phyloP scores from a whole-genome alignment of 2,888 invertebrate species.

The Tiliacea aurago region DNA sequence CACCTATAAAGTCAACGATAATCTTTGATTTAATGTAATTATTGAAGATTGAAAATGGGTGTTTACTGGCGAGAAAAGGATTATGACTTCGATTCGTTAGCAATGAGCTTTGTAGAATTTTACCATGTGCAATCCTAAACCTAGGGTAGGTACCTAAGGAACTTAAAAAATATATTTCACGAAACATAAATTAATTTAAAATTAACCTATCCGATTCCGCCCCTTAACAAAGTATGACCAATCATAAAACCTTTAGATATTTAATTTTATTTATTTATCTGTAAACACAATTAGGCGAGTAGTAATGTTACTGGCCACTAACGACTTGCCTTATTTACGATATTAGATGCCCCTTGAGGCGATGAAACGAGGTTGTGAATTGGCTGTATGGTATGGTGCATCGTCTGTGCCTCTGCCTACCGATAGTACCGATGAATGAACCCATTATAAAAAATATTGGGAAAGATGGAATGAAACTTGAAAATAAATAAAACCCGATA shows the following conservation, averaged over 20 bases:
- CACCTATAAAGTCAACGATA: not conserved
- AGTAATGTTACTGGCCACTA: slow-evolving; percentile 60
- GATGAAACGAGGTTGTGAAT: slow-evolving; percentile 44
- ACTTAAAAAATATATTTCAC: not conserved
- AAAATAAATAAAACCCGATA: not conserved
- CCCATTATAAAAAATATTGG: slow-evolving; percentile 31
- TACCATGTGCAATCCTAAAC: not conserved
- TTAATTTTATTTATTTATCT: slow-evolving; percentile 61
- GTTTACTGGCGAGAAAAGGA: too few relatives aligned
- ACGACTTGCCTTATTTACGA: slow-evolving; percentile 63
- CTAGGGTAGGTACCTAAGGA: too few relatives aligned
- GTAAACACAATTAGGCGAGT: slow-evolving; percentile 59
- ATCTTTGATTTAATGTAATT: not conserved
- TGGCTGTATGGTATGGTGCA: slow-evolving; percentile 35
- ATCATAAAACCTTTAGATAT: slow-evolving; percentile 52
- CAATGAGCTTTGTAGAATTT: not conserved
- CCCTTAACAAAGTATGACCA: slow-evolving; percentile 50
- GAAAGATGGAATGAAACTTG: not conserved
- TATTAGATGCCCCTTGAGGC: slow-evolving; percentile 58
- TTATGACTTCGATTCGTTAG: too few relatives aligned
- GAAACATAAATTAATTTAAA: not conserved
- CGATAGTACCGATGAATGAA: slow-evolving; percentile 41
- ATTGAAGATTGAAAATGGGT: not conserved
- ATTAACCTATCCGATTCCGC: not conserved
- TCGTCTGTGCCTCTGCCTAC: slow-evolving; percentile 18